Percentiles rank a stretch among this genome's conserved stretches.
Conservation (phyloP, 2,888 invertebrate species). For the Synanthedon myopaeformis region DNA sequence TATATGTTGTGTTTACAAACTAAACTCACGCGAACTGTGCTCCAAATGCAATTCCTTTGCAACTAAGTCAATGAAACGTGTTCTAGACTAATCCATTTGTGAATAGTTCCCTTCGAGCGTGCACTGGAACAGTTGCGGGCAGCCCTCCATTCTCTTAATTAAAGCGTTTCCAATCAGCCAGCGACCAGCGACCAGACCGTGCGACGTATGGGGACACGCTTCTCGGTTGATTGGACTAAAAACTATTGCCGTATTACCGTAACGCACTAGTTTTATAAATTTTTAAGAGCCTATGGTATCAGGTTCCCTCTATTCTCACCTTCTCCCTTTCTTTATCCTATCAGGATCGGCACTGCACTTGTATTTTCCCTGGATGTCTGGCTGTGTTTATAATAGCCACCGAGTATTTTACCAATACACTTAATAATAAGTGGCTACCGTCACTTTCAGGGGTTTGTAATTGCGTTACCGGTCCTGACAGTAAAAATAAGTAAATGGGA, state of each 20-base stretch:
- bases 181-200: background rate
- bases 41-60: background rate
- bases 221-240: background rate
- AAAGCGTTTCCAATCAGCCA: conserved; percentile 36
- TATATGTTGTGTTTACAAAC: background rate
- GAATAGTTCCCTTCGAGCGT: conserved; percentile 5
- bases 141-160: conserved; percentile 55
- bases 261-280: too few species aligned
- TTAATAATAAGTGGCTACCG: too few species aligned
- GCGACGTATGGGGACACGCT: background rate
- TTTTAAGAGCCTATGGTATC: too few species aligned
- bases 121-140: background rate
- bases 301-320: too few species aligned
- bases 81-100: conserved; percentile 57
- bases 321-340: too few species aligned
- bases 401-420: too few species aligned
- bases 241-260: background rate
- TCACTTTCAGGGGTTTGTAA: too few species aligned
- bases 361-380: too few species aligned
- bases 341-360: too few species aligned
- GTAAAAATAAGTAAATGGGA: too few species aligned
- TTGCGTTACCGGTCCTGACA: too few species aligned
- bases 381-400: too few species aligned
- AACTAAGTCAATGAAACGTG: conserved; percentile 4
- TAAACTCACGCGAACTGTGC: background rate